Conservation (phyloP, 2,888 invertebrate species). For the Malacosoma neustria region DNA sequence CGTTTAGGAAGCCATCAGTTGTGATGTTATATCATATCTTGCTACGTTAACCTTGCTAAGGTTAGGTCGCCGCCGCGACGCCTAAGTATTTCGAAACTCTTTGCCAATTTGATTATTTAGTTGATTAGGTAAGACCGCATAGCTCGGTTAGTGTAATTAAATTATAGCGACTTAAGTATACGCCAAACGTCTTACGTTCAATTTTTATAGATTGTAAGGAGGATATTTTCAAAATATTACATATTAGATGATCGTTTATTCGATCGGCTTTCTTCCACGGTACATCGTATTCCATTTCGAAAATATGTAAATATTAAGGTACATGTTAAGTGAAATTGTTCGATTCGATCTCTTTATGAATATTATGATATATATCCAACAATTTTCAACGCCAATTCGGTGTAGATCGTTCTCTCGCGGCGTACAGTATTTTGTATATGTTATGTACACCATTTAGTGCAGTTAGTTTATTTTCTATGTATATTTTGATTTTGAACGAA, state of each 20-base stretch:
- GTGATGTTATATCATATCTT: conserved; percentile 90
- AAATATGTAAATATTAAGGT: conserved; percentile 69
- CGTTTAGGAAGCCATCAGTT: conserved; percentile 79
- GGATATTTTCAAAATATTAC: conserved; percentile 73
- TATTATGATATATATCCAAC: conserved; percentile 63
- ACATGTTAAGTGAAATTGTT: conserved; percentile 63
- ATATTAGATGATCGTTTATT: conserved; percentile 57
- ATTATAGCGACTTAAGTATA: conserved; percentile 72
- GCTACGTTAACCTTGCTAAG: conserved; percentile 74
- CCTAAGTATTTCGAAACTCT: conserved; percentile 73
- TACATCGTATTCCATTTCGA: conserved; percentile 70
- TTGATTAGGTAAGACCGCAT: conserved; percentile 71
- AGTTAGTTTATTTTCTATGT: conserved; percentile 54
- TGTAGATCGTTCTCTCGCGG: conserved; percentile 20
- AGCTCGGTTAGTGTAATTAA: conserved; percentile 72
- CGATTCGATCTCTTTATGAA: conserved; percentile 74
- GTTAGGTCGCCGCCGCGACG: conserved; percentile 67
- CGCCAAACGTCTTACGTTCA: conserved; percentile 75
- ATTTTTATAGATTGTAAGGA: conserved; percentile 50
- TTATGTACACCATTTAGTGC: conserved; percentile 62
- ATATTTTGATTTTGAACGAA: conserved; percentile 57
- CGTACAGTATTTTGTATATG: conserved; percentile 44
- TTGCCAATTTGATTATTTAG: conserved; percentile 75
- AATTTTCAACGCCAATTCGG: conserved; percentile 34
- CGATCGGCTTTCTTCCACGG: conserved; percentile 52